A percentile compares a stretch with the other conserved stretches of the same genome.
These are phyloP conservation scores for Drosophila heteroneura DNA, from an alignment of 2,888 invertebrate species.

Conservation along the genomic window DNA sequence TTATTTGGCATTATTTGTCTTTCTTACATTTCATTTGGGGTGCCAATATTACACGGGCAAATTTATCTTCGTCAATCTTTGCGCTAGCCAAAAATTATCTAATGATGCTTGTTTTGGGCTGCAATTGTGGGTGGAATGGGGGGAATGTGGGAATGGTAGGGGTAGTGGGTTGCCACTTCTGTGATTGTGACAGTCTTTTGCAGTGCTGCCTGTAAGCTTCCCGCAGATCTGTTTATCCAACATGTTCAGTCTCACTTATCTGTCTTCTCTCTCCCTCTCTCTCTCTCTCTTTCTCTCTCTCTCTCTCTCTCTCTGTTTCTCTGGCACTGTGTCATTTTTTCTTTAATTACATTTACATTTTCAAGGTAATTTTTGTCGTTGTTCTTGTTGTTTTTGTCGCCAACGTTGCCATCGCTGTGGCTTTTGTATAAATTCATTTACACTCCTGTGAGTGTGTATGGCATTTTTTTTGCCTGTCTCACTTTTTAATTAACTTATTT, in stretches of 20 bases:
- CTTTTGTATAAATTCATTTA: conserved; percentile 15
- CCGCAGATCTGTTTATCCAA: conserved; percentile 5
- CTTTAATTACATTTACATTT: conserved; percentile 69
- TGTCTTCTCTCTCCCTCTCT: background rate
- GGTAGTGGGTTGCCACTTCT: background rate
- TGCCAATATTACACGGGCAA: conserved; percentile 29
- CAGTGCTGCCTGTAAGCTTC: conserved; percentile 1
- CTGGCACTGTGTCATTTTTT: conserved; percentile 21
- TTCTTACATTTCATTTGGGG: conserved; percentile 27
- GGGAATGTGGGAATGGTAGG: background rate
- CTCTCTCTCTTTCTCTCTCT: too few relatives aligned
- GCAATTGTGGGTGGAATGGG: background rate
- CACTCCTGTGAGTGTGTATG: conserved; percentile 5
- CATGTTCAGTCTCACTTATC: background rate
- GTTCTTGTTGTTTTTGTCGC: conserved; percentile 37
- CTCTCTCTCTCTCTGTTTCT: background rate
- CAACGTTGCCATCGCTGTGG: conserved; percentile 40
- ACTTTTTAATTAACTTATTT: conserved; percentile 78
- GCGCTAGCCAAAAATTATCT: conserved; percentile 24
- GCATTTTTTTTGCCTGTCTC: conserved; percentile 26
- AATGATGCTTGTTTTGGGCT: conserved; percentile 8
- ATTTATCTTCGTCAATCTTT: conserved; percentile 67
- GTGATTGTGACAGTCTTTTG: background rate
- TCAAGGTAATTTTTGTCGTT: conserved; percentile 57
- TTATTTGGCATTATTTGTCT: conserved; percentile 36